Percentiles rank a stretch among this genome's conserved stretches.
Evolutionary conservation across 1,140 invertebrate genomes (phyloP).

Genomic region (Maniola jurtina): DNA sequence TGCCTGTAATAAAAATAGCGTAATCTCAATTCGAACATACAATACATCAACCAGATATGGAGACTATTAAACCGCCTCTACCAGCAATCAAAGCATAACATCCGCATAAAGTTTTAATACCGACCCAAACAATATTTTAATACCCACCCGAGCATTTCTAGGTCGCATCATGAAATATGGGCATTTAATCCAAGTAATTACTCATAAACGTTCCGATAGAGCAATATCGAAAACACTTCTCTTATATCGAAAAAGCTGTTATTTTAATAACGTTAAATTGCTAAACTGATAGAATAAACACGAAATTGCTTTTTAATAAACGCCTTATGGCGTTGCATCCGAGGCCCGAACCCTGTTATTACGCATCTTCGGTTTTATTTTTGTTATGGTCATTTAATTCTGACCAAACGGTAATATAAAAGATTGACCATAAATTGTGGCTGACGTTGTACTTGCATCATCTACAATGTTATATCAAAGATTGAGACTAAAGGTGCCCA

Average conservation of each 20-base stretch:
- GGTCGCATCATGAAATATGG: slow-evolving; percentile 27
- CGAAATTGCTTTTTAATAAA: slow-evolving; percentile 65
- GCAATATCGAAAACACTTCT: slow-evolving; percentile 40
- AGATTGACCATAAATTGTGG: slow-evolving; percentile 26
- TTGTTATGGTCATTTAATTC: slow-evolving; percentile 42
- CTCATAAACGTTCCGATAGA: slow-evolving; percentile 38
- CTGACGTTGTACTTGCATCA: neutral
- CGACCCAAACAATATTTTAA: slow-evolving; percentile 19
- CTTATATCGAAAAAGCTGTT: slow-evolving; percentile 42
- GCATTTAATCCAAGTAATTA: slow-evolving; percentile 37
- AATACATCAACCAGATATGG: slow-evolving; percentile 14
- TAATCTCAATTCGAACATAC: slow-evolving; percentile 15
- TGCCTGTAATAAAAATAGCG: slow-evolving; percentile 5
- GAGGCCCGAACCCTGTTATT: slow-evolving; percentile 38
- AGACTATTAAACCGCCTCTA: slow-evolving; percentile 11
- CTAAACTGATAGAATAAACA: slow-evolving; percentile 56
- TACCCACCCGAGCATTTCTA: slow-evolving; percentile 19
- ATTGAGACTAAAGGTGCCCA: no score
- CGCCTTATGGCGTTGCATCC: slow-evolving; percentile 41
- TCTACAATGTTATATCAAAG: slow-evolving; percentile 8
- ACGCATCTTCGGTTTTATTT: slow-evolving; percentile 37
- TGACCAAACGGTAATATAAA: slow-evolving; percentile 33
- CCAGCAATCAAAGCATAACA: slow-evolving; percentile 18
- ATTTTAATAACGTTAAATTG: slow-evolving; percentile 53
- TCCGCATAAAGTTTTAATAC: slow-evolving; percentile 9